phyloP scores from a whole-genome alignment of 1,140 invertebrate species.

The Drosophila ananassae region DNA sequence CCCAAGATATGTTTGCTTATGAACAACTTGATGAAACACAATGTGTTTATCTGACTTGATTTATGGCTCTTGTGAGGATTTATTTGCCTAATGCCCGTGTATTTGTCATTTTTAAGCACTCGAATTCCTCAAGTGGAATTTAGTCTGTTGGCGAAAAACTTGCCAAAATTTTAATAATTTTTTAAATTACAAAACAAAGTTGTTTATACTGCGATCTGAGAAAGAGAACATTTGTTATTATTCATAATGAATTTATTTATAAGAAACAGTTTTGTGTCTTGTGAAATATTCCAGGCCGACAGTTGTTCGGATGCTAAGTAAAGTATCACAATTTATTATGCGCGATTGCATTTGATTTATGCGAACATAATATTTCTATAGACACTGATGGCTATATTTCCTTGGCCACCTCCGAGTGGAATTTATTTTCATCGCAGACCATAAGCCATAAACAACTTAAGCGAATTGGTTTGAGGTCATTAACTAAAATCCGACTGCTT shows the following conservation, averaged over 20 bases:
- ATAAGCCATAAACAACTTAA: slow-evolving; percentile 77
- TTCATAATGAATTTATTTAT: background rate
- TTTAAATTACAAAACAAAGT: background rate
- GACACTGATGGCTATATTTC: slow-evolving; percentile 16
- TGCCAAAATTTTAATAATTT: slow-evolving; percentile 4
- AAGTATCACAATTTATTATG: slow-evolving; percentile 45
- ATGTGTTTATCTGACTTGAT: slow-evolving; percentile 55
- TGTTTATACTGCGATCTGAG: background rate
- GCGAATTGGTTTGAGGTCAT: slow-evolving; percentile 76
- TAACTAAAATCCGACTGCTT: slow-evolving; percentile 74
- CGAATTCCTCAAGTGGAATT: slow-evolving; percentile 22
- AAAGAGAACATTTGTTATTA: background rate
- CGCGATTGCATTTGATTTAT: slow-evolving; percentile 41
- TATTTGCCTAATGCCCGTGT: slow-evolving; percentile 35
- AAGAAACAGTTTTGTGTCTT: background rate
- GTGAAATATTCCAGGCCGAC: background rate
- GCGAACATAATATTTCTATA: slow-evolving; percentile 30
- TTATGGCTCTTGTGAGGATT: slow-evolving; percentile 51
- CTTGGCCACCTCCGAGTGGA: slow-evolving; percentile 39
- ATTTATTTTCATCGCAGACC: slow-evolving; percentile 57
- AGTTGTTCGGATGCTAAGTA: slow-evolving; percentile 22
- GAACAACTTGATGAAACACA: slow-evolving; percentile 55
- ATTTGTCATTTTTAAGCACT: slow-evolving; percentile 54
- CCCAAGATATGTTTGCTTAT: slow-evolving; percentile 18
- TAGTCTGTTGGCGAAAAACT: background rate